Base-by-base conservation (phyloP, 2,113 vertebrate species). In the Potamarius usumacintae region DNA sequence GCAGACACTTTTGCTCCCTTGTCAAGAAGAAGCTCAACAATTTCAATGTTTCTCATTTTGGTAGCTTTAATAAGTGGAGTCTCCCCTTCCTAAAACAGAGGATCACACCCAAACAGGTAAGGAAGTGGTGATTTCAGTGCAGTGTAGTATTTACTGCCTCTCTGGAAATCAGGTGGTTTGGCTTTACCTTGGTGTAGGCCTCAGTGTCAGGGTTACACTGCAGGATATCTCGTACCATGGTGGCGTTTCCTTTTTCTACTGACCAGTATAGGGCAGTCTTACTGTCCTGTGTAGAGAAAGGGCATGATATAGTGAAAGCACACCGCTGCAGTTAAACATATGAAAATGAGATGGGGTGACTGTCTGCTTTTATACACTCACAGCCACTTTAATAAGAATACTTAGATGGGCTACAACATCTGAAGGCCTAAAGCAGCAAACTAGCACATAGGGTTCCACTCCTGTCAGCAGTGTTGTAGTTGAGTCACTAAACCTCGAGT, bases 241-340 rank as follows among this genome's bases (percentile, higher is more conserved):
- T 97, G 4, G 97, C 96, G 2, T 99, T 99, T 79, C 97, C 97
- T 91, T 99, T 99, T 91, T 99, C 98, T 86, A 99, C 98, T 77
- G 97, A 97, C 98, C 98, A 99, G 89, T 99, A 99, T 83, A 99
- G 94, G 88, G 97, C 97, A 87, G 98, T 99, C 94, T 99, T 99
- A 91, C 97, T 96, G 92, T 99, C 98, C 98, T 99, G 74, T 77
- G 48, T 17, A 57, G 58, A 60, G 52, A 50, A 58, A 52, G 6
- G 10, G 5, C 14, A 63, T 20, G 55, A 34, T 34, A 27, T 27
- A 77, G 20, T 27, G 30, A n/a, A 42, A n/a, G 53, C 5, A 74
- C 12, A 10, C 9, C 20, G 3, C 25, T 52, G n/a, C 84, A 53
- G 48, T 83, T 15, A 67, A 83, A 52, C 22, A 27, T 9, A 67